phyloP scores from a whole-genome alignment of 2,113 vertebrate species.

The Microtus montanus region DNA sequence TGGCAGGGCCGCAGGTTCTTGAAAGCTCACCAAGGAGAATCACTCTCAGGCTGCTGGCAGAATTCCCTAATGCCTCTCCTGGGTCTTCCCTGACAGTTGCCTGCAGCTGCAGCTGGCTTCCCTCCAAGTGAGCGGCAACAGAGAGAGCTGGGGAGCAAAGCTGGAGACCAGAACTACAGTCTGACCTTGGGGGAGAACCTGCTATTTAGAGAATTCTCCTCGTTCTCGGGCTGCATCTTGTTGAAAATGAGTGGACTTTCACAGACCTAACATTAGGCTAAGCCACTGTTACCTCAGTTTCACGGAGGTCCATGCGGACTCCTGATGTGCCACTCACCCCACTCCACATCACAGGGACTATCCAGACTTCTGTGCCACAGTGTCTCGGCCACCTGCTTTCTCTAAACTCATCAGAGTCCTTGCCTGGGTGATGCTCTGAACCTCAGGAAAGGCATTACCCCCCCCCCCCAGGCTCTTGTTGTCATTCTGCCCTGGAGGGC shows the following conservation, averaged over 20 bases:
- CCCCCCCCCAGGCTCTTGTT: neutral
- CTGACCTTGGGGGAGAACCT: neutral
- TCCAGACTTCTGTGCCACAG: no score
- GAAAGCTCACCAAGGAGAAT: neutral
- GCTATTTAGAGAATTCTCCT: neutral
- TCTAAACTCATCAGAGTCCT: neutral
- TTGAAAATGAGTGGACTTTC: neutral
- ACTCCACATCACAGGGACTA: neutral
- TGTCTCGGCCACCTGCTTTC: neutral
- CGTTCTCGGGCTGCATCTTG: neutral
- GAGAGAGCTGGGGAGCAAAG: neutral
- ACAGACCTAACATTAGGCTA: neutral
- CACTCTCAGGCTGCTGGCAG: no score
- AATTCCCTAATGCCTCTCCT: neutral
- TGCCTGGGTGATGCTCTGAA: neutral
- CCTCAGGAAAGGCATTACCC: neutral
- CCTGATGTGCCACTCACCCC: no score
- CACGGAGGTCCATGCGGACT: no score
- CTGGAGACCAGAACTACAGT: neutral
- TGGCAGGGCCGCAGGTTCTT: accelerated
- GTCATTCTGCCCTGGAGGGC: neutral
- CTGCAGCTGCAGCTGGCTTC: neutral
- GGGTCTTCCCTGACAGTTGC: neutral
- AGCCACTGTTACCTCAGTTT: neutral
- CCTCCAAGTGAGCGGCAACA: neutral